A percentile compares a stretch with the other conserved stretches of the same genome.
Evolutionary conservation across 1,140 invertebrate genomes (phyloP).

Genomic region (Pseudoatta argentina): DNA sequence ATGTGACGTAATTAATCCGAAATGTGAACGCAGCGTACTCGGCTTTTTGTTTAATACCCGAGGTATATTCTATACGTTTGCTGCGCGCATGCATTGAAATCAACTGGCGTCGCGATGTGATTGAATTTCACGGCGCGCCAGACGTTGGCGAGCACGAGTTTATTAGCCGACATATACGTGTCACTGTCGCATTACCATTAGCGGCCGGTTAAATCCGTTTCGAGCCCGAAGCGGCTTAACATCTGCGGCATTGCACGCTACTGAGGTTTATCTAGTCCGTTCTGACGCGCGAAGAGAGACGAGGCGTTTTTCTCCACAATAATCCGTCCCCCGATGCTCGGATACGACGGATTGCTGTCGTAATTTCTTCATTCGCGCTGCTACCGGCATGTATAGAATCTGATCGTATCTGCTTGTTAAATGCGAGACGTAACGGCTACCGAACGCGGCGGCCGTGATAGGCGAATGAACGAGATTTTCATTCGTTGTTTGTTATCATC

Average conservation of each 20-base stretch:
- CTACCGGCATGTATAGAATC: background rate
- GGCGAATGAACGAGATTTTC: background rate
- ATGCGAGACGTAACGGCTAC: conserved; percentile 34
- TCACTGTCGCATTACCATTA: conserved; percentile 70
- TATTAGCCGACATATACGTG: conserved; percentile 62
- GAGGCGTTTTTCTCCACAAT: conserved; percentile 37
- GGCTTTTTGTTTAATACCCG: conserved; percentile 56
- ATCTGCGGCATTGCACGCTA: conserved; percentile 11
- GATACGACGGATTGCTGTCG: background rate
- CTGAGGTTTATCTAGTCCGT: conserved; percentile 46
- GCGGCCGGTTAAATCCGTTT: conserved; percentile 62
- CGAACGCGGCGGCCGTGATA: background rate
- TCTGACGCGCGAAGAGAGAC: conserved; percentile 18
- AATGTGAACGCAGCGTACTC: background rate
- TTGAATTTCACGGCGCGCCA: conserved; percentile 67
- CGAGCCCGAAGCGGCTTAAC: conserved; percentile 64
- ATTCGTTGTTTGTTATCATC: background rate
- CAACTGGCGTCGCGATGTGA: conserved; percentile 53
- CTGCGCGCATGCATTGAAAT: conserved; percentile 61
- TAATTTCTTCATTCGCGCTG: conserved; percentile 57
- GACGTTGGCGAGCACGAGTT: conserved; percentile 49
- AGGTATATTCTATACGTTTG: conserved; percentile 41
- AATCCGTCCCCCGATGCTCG: conserved; percentile 31
- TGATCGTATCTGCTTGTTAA: conserved; percentile 36
- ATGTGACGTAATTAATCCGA: conserved; percentile 40